Base-by-base conservation (phyloP, 1,140 invertebrate genomes). In the Drosophila saltans region DNA sequence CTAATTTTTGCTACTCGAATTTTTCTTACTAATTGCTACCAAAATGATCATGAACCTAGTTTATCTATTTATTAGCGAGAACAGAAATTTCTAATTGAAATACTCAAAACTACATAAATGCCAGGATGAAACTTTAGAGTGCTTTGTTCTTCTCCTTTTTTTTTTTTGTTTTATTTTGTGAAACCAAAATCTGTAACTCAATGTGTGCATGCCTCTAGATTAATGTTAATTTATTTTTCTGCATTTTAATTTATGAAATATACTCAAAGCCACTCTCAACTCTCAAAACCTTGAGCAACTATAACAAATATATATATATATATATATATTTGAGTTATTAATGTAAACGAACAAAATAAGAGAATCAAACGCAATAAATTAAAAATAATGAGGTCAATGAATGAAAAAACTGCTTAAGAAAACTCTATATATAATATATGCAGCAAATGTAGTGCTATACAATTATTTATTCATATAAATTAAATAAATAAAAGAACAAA, bases 401-500 rank as follows among this genome's bases (percentile, higher is more conserved):
- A 75, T 60, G 56, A 63, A 82, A 88, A 75, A 88, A 75, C 56
- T 86, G 83, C 83, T 86, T 86, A 36, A 59, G 21, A 48, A 26
- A 52, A 52, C 45, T 52, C 33, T 39, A 57, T 16, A 80, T 61
- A 70, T 83, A 79, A 83, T 73, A 88, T 61, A 62, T 74, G 82
- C 82, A 88, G 69, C 79, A 74, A 88, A 80, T 66, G 71, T 86
- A 86, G 82, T 86, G 82, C 82, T 86, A 88, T 86, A 81, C 55
- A 76, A 65, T 79, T 86, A 86, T 86, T 88, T 86, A 82, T 86
- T 88, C 83, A 75, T 83, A 75, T 81, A 69, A 72, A 79, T 52
- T 79, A 78, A 80, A 75, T 66, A 57, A 75, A 82, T 67, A 43
- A 80, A 77, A 63, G 43, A 55, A 73, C 21, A 52, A 52, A 52